Evolutionary conservation across 2,113 vertebrate species (phyloP).

Genomic region (Carollia perspicillata): DNA sequence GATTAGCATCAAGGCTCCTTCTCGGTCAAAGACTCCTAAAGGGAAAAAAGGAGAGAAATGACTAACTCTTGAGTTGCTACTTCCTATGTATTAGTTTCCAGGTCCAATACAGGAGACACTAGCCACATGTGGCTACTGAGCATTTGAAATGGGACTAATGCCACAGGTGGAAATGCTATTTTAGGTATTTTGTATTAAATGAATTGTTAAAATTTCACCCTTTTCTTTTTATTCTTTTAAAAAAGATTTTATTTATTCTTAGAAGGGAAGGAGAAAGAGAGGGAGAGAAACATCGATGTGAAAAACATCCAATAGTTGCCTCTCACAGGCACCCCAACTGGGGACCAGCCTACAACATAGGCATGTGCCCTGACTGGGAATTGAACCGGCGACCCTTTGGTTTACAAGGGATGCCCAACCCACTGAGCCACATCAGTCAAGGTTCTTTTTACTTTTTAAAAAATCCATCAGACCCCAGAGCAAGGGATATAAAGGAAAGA

Average conservation of each 20-base stretch:
- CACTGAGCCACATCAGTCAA: too few species aligned
- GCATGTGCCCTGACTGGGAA: too few species aligned
- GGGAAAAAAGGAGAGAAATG: constrained; percentile 6
- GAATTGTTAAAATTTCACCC: not conserved
- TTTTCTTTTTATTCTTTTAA: too few species aligned
- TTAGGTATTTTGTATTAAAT: not conserved
- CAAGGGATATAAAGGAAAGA: too few species aligned
- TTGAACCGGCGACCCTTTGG: too few species aligned
- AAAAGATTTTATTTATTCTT: too few species aligned
- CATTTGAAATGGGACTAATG: not conserved
- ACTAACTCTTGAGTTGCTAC: not conserved
- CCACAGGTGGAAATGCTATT: not conserved
- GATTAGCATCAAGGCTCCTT: not conserved
- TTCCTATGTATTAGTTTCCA: not conserved
- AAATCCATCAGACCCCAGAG: not conserved
- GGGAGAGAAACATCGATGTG: too few species aligned
- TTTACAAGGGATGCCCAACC: too few species aligned
- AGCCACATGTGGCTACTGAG: not conserved
- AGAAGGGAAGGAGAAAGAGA: too few species aligned
- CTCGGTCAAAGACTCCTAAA: not conserved
- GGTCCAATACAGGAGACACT: not conserved
- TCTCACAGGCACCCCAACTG: too few species aligned
- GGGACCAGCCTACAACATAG: too few species aligned
- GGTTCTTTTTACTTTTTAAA: not conserved
- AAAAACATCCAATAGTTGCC: too few species aligned